Evolutionary conservation across 2,113 vertebrate species (phyloP), one percentile per base, ranked within the genome.

Genomic region (Barbus barbus): DNA sequence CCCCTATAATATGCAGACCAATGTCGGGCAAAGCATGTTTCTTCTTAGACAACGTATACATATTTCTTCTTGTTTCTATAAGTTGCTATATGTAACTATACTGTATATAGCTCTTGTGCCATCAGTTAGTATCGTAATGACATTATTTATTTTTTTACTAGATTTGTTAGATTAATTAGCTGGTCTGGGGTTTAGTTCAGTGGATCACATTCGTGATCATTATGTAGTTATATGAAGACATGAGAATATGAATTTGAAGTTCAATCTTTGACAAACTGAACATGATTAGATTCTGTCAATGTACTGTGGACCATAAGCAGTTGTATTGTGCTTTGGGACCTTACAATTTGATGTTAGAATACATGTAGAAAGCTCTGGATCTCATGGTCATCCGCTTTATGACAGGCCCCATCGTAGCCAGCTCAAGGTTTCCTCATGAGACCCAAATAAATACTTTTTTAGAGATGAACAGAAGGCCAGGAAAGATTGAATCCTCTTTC

Each of bases 401-500:
- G 81, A 53, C 8, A 31, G 26, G 46, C 86, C 89, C 84, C 78
- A 89, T 90, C 88, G 92, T 87, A 86, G 88, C 87, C 85, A 92
- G 89, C 74, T 90, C 88, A 87, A 90, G 90, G 89, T 86, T 88
- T 87, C 82, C 83, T 83, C 88, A 56, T 76, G 53, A 92, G 90
- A 86, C 87, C 83, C 36, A 91, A 93, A 92, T 89, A 87, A 92
- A 92, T 33, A 87, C 89, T 84, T 93, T 93, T 93, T 90, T 89
- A 81, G 88, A 94, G 86, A 91, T 92, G 87, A 94, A 89, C 92
- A 87, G 86, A 91, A 93, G 88, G 87, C 87, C 90, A 16, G 89
- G 88, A 92, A 90, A 93, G 91, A 94, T 94, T 94, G 79, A 93
- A 67, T 83, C 90, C 91, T 93, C 90, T 88, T 89, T 91, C 87